These are phyloP conservation scores for Lemur catta DNA, from an alignment of 2,797 vertebrate species.

Conservation along the genomic window DNA sequence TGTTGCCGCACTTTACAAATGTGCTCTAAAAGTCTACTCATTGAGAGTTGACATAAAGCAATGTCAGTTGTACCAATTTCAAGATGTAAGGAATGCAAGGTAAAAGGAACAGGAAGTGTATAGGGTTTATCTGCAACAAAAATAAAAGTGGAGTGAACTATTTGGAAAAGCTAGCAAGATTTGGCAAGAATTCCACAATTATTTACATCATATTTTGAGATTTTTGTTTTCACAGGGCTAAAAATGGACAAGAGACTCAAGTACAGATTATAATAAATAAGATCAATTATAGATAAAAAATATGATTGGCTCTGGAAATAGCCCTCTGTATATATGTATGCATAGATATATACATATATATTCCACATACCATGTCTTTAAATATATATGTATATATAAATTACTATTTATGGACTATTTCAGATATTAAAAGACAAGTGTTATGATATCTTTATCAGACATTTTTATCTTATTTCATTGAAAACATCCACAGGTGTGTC, in stretches of 20 bases:
- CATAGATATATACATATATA: background rate
- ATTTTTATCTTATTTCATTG: background rate
- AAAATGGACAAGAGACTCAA: background rate
- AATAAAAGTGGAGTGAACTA: background rate
- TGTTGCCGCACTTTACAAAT: background rate
- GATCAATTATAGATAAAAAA: background rate
- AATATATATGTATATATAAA: too few relatives aligned
- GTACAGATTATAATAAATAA: background rate
- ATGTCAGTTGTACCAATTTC: background rate
- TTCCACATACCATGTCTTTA: background rate
- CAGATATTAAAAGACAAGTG: background rate
- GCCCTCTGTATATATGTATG: too few relatives aligned
- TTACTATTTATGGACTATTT: background rate
- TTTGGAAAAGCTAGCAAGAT: background rate
- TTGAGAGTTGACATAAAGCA: background rate
- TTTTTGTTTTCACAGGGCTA: background rate
- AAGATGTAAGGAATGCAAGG: background rate
- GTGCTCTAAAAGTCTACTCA: background rate
- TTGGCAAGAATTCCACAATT: background rate
- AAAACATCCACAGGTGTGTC: background rate
- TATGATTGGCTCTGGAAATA: background rate
- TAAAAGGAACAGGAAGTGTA: background rate
- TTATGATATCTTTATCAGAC: background rate
- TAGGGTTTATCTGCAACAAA: background rate
- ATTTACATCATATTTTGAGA: background rate